Evolutionary conservation across 2,888 invertebrate species (phyloP), one percentile per base, ranked within the genome.

Genomic region (Biston betularia): DNA sequence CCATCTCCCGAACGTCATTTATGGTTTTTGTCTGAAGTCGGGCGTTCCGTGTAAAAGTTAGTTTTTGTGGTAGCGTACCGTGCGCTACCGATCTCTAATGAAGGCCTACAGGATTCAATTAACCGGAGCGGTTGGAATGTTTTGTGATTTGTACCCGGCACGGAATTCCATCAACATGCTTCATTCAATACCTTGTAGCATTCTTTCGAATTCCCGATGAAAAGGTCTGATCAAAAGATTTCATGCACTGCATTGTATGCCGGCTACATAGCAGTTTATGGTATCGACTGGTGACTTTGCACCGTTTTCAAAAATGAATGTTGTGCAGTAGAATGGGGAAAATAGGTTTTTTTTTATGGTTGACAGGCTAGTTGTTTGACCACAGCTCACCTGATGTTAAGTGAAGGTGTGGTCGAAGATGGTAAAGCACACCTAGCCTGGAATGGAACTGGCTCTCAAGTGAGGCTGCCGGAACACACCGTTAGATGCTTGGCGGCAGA

Each of bases 41-140:
- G 79, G 77, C 81, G 76, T 85, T 83, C 81, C 79, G 80, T 79
- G 83, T 88, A 88, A 90, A 90, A 90, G 87, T 89, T 88, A 85
- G 87, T 89, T 90, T 87, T 89, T 89, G 89, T 83, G 81, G 83
- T 82, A 80, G 49, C 44, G 50, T 63, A 52, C 33, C 50, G 60
- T 33, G 63, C 57, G 54, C 80, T 73, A 82, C 83, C 82, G 49
- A 66, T 78, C 82, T 82, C 85, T 92, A 92, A 92, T 92, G 90
- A 91, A 90, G 90, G 91, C 87, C 88, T 89, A 87, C 89, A 85
- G 89, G 86, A 90, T 92, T 92, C 92, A 90, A 92, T 92, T 92
- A 92, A 89, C 87, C 85, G 83, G 79, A 83, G 88, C 85, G 86
- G 88, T 88, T 82, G 89, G 89, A 90, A 91, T 91, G 90, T 89